phyloP scores from a whole-genome alignment of 2,113 vertebrate species.

The Piaya cayana region DNA sequence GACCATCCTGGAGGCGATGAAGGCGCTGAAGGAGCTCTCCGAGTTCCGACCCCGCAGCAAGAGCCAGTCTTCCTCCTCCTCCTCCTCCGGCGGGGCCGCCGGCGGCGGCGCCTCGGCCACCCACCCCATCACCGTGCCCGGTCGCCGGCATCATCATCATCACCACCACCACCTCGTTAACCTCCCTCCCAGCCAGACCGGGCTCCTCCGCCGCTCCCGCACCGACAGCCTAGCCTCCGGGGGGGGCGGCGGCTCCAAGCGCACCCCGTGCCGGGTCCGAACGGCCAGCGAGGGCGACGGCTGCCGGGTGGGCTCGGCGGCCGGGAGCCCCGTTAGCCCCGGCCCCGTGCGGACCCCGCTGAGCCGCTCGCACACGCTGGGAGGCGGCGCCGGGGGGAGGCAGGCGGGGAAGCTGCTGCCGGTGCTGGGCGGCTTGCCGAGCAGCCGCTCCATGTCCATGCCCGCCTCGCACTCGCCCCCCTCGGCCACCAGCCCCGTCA shows the following conservation, averaged over 20 bases:
- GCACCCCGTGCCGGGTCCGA: conserved; percentile 81
- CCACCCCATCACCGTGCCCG: conserved; percentile 84
- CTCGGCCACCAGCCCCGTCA: conserved; percentile 80
- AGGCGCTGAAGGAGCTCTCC: conserved; percentile 94
- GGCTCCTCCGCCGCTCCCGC: conserved; percentile 82
- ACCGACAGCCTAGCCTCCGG: conserved; percentile 84
- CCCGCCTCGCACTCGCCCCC: conserved; percentile 87
- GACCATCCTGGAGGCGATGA: conserved; percentile 97
- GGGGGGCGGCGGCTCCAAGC: conserved; percentile 66
- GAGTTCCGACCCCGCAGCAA: conserved; percentile 97
- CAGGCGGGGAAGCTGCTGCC: conserved; percentile 48
- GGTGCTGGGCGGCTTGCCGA: conserved; percentile 77
- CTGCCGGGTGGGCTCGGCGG: conserved; percentile 80
- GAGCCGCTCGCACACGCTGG: conserved; percentile 87
- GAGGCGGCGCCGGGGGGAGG: conserved; percentile 55
- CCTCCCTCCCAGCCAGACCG: conserved; percentile 92
- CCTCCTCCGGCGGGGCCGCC: conserved; percentile 55
- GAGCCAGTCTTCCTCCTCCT: conserved; percentile 90
- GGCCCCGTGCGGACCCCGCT: conserved; percentile 83
- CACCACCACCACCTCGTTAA: conserved; percentile 78
- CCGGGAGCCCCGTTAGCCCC: conserved; percentile 88
- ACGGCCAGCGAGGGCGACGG: conserved; percentile 87
- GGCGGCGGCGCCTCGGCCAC: conserved; percentile 72
- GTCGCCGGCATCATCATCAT: conserved; percentile 85
- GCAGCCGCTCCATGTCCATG: conserved; percentile 94